Conservation (phyloP, 2,888 invertebrate genomes). For the Epistrophe grossulariae region DNA sequence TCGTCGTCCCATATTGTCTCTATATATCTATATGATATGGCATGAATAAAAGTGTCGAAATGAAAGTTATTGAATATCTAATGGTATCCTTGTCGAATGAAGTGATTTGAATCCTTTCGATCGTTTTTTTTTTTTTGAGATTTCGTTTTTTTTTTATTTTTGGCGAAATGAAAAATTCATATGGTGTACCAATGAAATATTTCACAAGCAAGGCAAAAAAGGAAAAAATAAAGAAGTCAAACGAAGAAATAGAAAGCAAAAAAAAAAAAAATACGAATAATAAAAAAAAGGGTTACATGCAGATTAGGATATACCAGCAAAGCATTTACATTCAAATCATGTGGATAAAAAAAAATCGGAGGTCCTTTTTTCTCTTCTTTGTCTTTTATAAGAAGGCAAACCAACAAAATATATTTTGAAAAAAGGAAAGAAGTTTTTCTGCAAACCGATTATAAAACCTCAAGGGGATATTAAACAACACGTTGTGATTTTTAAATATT, state of each 20-base stretch:
- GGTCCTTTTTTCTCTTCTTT: conserved; percentile 37
- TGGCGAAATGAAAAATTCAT: conserved; percentile 73
- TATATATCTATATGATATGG: not conserved
- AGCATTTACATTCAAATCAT: conserved; percentile 72
- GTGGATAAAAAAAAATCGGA: conserved; percentile 67
- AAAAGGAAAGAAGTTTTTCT: conserved; percentile 20
- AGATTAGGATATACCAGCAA: conserved; percentile 57
- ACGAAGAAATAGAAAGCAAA: conserved; percentile 6
- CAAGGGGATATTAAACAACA: conserved; percentile 62
- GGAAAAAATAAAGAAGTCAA: not conserved
- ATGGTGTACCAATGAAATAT: conserved; percentile 66
- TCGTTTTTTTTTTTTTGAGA: conserved; percentile 4
- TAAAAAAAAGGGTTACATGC: conserved; percentile 60
- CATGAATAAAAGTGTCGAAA: conserved; percentile 56
- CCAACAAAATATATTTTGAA: not conserved
- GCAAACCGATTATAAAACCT: conserved; percentile 54
- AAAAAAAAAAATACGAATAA: not conserved
- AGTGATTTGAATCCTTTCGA: conserved; percentile 69
- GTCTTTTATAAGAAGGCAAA: conserved; percentile 1
- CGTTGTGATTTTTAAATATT: conserved; percentile 66
- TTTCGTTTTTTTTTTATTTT: conserved; percentile 2
- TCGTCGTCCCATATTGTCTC: not conserved
- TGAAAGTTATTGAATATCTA: conserved; percentile 75
- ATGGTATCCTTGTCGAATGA: conserved; percentile 73
- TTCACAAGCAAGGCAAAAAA: conserved; percentile 50